phyloP scores from a whole-genome alignment of 2,113 vertebrate species.

The Pachycephala philippinensis region DNA sequence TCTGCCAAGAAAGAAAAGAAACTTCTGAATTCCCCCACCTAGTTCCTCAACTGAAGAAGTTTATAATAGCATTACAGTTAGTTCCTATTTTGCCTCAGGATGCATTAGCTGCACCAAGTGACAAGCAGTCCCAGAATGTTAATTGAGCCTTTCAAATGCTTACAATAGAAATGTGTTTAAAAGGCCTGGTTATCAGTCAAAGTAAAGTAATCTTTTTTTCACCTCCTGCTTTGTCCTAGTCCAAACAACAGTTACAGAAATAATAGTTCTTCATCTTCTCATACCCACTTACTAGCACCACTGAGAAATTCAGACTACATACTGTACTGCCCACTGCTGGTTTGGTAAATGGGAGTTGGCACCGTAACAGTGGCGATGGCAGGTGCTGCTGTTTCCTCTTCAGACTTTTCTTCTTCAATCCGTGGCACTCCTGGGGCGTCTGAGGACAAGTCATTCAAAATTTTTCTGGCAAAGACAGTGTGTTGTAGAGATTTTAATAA shows the following conservation, averaged over 20 bases:
- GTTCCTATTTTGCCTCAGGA: neutral
- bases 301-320: conserved; percentile 70
- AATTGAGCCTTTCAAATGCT: neutral
- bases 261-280: neutral
- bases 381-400: conserved; percentile 90
- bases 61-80: neutral
- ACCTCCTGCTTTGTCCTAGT: neutral
- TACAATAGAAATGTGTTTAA: neutral
- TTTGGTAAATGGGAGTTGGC: conserved; percentile 98
- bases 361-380: conserved; percentile 96
- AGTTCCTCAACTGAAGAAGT: neutral
- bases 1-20: neutral
- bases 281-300: conserved; percentile 50
- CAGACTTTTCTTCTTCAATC: conserved; percentile 97
- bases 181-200: neutral
- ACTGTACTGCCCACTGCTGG: conserved; percentile 99
- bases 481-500: conserved; percentile 57
- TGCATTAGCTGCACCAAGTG: neutral
- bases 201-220: neutral
- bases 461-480: conserved; percentile 85
- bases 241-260: conserved; percentile 9
- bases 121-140: neutral
- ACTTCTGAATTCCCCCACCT: neutral
- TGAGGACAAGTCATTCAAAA: conserved; percentile 96
- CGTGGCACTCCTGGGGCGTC: conserved; percentile 92